Conservation (phyloP, 2,888 invertebrate species). For the Eugnorisma glareosa region DNA sequence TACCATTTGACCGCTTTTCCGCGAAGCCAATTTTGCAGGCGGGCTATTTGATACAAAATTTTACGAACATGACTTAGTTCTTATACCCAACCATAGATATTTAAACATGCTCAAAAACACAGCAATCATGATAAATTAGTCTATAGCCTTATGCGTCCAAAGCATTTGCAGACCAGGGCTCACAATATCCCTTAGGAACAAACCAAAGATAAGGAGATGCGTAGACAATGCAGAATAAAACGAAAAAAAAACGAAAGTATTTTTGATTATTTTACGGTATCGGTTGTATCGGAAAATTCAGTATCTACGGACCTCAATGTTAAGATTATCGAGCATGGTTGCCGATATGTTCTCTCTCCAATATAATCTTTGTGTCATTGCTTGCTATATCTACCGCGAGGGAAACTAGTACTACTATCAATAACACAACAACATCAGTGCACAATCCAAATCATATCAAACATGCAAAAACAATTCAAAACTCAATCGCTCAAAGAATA, state of each 20-base stretch:
- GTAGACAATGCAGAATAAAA: conserved; percentile 20
- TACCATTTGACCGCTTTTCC: conserved; percentile 52
- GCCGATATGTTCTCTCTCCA: background rate
- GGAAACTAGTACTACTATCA: conserved; percentile 11
- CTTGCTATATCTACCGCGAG: background rate
- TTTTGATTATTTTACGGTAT: background rate
- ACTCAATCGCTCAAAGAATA: conserved; percentile 20
- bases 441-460: conserved; percentile 35
- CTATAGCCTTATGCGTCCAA: conserved; percentile 66
- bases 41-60: conserved; percentile 25
- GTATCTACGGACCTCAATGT: conserved; percentile 31
- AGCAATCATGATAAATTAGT: conserved; percentile 54
- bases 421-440: conserved; percentile 23
- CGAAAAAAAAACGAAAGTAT: background rate
- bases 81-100: conserved; percentile 55
- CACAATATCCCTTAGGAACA: conserved; percentile 43
- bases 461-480: conserved; percentile 58
- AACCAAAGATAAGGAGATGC: conserved; percentile 38
- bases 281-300: background rate
- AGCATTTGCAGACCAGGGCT: conserved; percentile 65
- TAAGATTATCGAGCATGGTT: conserved; percentile 10
- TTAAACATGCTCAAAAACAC: conserved; percentile 62
- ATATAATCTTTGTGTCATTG: background rate
- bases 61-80: conserved; percentile 34
- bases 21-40: conserved; percentile 55